phyloP scores from a whole-genome alignment of 2,113 vertebrate genomes.

The Camelus bactrianus region DNA sequence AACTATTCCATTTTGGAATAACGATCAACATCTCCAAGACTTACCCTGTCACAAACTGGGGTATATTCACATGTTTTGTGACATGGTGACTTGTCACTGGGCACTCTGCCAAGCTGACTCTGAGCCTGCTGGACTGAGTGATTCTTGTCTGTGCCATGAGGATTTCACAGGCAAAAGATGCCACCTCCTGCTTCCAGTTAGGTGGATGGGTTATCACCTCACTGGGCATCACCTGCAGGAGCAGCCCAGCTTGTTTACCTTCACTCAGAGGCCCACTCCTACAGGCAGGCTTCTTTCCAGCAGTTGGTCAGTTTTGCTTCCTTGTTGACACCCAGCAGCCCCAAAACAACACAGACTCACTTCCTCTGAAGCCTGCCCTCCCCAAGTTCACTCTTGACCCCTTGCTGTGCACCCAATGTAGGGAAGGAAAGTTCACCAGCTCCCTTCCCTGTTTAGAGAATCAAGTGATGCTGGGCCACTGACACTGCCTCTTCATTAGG shows the following conservation, averaged over 20 bases:
- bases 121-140: neutral
- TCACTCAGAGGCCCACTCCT: neutral
- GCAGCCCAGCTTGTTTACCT: constrained; percentile 48
- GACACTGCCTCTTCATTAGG: neutral
- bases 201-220: neutral
- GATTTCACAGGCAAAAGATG: constrained; percentile 4
- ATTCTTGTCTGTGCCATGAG: constrained; percentile 43
- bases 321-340: constrained; percentile 59
- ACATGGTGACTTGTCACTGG: neutral
- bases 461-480: neutral
- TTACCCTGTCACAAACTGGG: neutral
- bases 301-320: constrained; percentile 76
- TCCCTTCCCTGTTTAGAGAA: neutral
- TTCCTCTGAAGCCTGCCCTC: constrained; percentile 27
- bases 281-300: constrained; percentile 48
- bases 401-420: neutral
- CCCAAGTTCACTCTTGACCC: neutral
- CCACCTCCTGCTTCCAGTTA: neutral
- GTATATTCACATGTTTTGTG: neutral
- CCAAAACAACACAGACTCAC: constrained; percentile 45
- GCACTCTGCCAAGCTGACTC: neutral
- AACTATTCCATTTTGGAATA: neutral
- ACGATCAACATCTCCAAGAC: neutral
- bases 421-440: constrained; percentile 2
- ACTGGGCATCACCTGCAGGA: neutral